phyloP scores from a whole-genome alignment of 2,113 vertebrate genomes.

The Phyllostomus hastatus region DNA sequence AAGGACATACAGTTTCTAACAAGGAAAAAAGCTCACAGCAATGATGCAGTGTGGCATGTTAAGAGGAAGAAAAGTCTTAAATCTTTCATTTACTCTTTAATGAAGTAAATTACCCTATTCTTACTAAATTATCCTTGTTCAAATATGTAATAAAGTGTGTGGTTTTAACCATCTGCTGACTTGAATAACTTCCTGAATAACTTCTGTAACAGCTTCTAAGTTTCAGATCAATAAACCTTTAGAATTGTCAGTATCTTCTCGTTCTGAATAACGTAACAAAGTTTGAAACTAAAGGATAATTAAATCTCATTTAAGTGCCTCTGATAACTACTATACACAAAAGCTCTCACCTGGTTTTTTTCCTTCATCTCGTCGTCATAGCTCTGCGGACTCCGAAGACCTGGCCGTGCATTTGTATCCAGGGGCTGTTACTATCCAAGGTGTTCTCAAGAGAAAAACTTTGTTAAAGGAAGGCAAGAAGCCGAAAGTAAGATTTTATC shows the following conservation, averaged over 20 bases:
- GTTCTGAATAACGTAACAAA: constrained; percentile 55
- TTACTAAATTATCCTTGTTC: constrained; percentile 60
- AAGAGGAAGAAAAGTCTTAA: constrained; percentile 34
- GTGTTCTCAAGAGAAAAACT: constrained; percentile 96
- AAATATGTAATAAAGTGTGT: constrained; percentile 41
- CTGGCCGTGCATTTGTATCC: constrained; percentile 96
- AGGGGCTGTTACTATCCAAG: constrained; percentile 95
- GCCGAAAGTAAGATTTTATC: constrained; percentile 89
- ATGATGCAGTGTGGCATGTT: constrained; percentile 41
- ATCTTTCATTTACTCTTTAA: constrained; percentile 10
- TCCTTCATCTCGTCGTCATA: constrained; percentile 77
- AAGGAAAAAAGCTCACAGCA: constrained; percentile 30
- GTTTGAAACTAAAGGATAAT: constrained; percentile 66
- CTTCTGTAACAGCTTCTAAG: constrained; percentile 70
- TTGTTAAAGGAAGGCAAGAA: constrained; percentile 99
- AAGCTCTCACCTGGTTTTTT: background rate
- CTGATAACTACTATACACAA: constrained; percentile 3
- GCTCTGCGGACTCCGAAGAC: constrained; percentile 97
- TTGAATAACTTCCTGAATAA: constrained; percentile 71
- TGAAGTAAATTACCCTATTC: constrained; percentile 60
- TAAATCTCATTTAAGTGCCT: constrained; percentile 59
- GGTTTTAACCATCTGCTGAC: constrained; percentile 66
- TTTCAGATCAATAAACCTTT: constrained; percentile 64
- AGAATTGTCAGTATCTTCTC: constrained; percentile 60
- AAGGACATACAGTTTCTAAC: constrained; percentile 68